phyloP scores from a whole-genome alignment of 2,113 vertebrate species.

The Scomber japonicus region DNA sequence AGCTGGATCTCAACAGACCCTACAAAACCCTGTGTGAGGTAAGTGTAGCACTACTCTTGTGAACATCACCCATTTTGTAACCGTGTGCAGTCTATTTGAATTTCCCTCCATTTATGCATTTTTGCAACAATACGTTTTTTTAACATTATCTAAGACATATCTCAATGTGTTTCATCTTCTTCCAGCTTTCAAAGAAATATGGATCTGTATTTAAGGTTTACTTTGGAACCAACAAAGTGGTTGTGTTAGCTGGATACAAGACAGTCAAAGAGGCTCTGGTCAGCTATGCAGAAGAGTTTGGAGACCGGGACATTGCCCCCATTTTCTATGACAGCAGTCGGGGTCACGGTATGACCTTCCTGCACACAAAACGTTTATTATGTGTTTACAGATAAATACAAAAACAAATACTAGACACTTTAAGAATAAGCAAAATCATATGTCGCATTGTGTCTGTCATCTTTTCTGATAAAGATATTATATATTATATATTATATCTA shows the following conservation, averaged over 20 bases:
- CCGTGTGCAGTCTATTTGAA: not conserved
- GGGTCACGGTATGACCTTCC: conserved; percentile 80
- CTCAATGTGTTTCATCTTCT: not conserved
- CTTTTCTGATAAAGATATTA: not conserved
- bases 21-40: conserved; percentile 68
- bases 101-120: not conserved
- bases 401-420: not conserved
- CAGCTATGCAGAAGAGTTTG: conserved; percentile 86
- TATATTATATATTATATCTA: no score
- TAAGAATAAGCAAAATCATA: not conserved
- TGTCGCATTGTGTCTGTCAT: not conserved
- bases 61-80: not conserved
- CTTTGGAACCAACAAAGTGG: conserved; percentile 84
- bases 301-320: conserved; percentile 81
- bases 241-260: conserved; percentile 87
- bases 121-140: not conserved
- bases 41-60: not conserved
- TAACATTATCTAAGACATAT: not conserved
- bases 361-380: not conserved
- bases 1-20: conserved; percentile 75
- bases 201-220: conserved; percentile 87
- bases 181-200: conserved; percentile 88
- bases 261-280: conserved; percentile 87
- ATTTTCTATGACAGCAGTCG: conserved; percentile 75
- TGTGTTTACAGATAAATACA: no score